A percentile compares a stretch with the other conserved stretches of the same genome.
phyloP scores from a whole-genome alignment of 1,140 invertebrate species.

The Chionoecetes opilio region DNA sequence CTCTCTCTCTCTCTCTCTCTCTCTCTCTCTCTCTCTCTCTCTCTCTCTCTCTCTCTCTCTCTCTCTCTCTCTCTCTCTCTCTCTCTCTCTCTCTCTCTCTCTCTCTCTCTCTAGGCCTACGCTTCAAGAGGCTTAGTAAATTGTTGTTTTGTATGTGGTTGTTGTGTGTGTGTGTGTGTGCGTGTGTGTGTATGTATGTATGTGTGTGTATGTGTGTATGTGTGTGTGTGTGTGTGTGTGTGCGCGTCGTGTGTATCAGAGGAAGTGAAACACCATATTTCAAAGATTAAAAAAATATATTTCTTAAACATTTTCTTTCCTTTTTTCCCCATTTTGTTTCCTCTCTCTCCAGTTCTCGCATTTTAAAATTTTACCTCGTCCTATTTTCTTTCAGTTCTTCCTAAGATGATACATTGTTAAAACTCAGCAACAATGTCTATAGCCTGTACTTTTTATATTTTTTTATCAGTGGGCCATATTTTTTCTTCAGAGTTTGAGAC shows the following conservation, averaged over 20 bases:
- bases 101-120: conserved; percentile 8
- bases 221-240: no score
- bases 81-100: conserved; percentile 41
- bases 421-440: no score
- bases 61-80: not conserved
- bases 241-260: not conserved
- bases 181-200: not conserved
- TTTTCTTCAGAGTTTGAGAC: no score
- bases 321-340: not conserved
- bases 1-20: conserved; percentile 7
- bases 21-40: not conserved
- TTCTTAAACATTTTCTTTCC: not conserved
- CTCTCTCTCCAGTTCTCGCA: not conserved
- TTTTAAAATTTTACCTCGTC: not conserved
- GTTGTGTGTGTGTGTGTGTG: not conserved
- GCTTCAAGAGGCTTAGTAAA: not conserved
- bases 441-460: no score
- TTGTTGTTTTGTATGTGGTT: no score
- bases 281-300: not conserved
- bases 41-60: conserved; percentile 29
- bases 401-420: no score
- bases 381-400: not conserved
- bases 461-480: no score
- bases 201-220: no score
- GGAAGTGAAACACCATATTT: not conserved